Evolutionary conservation across 1,140 invertebrate genomes (phyloP), one percentile per base, ranked within the genome.

Genomic region (Bicyclus anynana): DNA sequence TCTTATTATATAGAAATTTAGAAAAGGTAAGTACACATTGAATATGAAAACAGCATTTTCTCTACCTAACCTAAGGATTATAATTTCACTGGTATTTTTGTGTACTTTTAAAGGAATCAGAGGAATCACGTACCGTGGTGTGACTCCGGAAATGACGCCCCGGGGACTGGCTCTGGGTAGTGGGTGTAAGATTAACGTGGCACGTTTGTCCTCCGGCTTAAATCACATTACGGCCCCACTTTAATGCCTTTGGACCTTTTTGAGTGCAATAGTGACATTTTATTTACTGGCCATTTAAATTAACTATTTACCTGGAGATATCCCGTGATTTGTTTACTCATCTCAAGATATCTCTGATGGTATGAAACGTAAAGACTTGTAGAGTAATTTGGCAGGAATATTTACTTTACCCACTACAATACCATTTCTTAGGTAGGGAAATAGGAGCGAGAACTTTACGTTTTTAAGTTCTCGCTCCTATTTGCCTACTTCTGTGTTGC

Each of bases 191-290:
- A 80, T 83, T 80, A 78, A 83, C 76, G 73, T 57, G 52, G 54
- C 70, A 63, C 67, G 77, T 74, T 70, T 78, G 74, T 80, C 70
- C 72, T 72, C 71, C 12, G 67, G 65, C 72, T 68, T 81, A 81
- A 81, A 84, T 81, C 80, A 80, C 80, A 80, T 80, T 81, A 80
- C 56, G 53, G 63, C 72, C 75, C 59, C 60, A 65, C 66, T 73
- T 72, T 79, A 77, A 79, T 74, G 72, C 53, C 65, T 53, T 65
- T 61, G 62, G 64, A 74, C 66, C 40, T 61, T 50, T 50, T 50
- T 20, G 38, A 47, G 51, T 29, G 29, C 2, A 17, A 56, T 49
- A 56, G 18, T n/a, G 10, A 20, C 5, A 48, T 14, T 65, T 65
- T 54, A 53, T 56, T 63, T 63, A 23, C 17, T 44, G n/a, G 21